Percentiles rank a stretch among this genome's conserved stretches.
Conservation (phyloP, 2,888 invertebrate species). For the Teinopalpus imperialis region DNA sequence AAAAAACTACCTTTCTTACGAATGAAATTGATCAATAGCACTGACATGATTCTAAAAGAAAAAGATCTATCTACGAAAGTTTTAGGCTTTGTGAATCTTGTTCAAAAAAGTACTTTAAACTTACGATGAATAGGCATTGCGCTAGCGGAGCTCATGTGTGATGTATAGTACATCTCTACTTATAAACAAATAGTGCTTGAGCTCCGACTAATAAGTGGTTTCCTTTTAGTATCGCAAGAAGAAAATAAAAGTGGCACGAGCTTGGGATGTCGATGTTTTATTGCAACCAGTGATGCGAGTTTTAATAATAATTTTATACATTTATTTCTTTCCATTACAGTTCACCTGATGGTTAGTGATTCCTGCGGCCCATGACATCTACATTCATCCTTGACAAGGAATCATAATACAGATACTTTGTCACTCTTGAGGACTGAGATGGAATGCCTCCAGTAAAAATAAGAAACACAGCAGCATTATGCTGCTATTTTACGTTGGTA, state of each 20-base stretch:
- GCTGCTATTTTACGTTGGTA: too few relatives aligned
- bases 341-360: too few relatives aligned
- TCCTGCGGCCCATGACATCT: too few relatives aligned
- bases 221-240: slow-evolving; percentile 36
- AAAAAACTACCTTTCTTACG: too few relatives aligned
- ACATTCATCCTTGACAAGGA: too few relatives aligned
- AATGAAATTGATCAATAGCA: too few relatives aligned
- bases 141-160: slow-evolving; percentile 31
- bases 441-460: too few relatives aligned
- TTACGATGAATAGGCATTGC: slow-evolving; percentile 35
- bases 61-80: not conserved
- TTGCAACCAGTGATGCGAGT: slow-evolving; percentile 50
- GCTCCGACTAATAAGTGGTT: slow-evolving; percentile 48
- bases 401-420: too few relatives aligned
- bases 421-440: too few relatives aligned
- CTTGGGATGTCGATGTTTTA: slow-evolving; percentile 41
- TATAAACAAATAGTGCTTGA: slow-evolving; percentile 50
- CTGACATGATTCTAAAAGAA: not conserved
- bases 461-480: too few relatives aligned
- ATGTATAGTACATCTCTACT: slow-evolving; percentile 42
- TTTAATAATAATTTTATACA: too few relatives aligned
- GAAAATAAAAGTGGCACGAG: slow-evolving; percentile 48
- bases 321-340: too few relatives aligned
- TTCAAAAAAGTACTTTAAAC: slow-evolving; percentile 2
- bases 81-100: not conserved